phyloP scores from a whole-genome alignment of 2,113 vertebrate species.

The Pao palembangensis region DNA sequence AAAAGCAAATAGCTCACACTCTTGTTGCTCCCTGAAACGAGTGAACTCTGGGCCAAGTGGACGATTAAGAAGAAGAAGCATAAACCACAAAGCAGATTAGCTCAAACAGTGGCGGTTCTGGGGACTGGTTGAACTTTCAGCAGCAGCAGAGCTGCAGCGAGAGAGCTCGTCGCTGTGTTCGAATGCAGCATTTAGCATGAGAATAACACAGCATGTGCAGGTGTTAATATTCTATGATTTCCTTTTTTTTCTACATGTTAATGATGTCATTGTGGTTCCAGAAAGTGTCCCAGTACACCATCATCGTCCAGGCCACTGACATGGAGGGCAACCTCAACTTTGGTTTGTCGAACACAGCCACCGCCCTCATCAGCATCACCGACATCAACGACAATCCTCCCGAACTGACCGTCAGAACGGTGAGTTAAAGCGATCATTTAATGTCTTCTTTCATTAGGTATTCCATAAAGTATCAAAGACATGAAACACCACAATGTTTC shows the following conservation, averaged over 20 bases:
- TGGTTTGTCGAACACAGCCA: slow-evolving; percentile 95
- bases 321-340: slow-evolving; percentile 98
- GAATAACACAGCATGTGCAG: no score
- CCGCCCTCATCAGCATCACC: slow-evolving; percentile 88
- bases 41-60: slow-evolving; percentile 41
- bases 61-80: slow-evolving; percentile 50
- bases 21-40: no score
- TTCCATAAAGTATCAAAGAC: not conserved
- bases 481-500: not conserved
- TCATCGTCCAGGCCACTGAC: slow-evolving; percentile 94
- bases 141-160: slow-evolving; percentile 13
- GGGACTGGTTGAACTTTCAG: slow-evolving; percentile 57
- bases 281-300: slow-evolving; percentile 96
- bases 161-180: not conserved
- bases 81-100: slow-evolving; percentile 43
- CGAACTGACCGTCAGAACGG: slow-evolving; percentile 88
- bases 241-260: not conserved
- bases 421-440: slow-evolving; percentile 66
- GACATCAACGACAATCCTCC: slow-evolving; percentile 98
- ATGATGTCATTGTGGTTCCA: slow-evolving; percentile 44
- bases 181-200: not conserved
- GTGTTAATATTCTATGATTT: no score
- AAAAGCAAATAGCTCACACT: slow-evolving; percentile 17
- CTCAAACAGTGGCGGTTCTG: slow-evolving; percentile 34
- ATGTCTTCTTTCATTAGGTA: no score